A percentile compares a stretch with the other conserved stretches of the same genome.
Conservation (phyloP, 2,113 vertebrate species). For the Pelodiscus sinensis region DNA sequence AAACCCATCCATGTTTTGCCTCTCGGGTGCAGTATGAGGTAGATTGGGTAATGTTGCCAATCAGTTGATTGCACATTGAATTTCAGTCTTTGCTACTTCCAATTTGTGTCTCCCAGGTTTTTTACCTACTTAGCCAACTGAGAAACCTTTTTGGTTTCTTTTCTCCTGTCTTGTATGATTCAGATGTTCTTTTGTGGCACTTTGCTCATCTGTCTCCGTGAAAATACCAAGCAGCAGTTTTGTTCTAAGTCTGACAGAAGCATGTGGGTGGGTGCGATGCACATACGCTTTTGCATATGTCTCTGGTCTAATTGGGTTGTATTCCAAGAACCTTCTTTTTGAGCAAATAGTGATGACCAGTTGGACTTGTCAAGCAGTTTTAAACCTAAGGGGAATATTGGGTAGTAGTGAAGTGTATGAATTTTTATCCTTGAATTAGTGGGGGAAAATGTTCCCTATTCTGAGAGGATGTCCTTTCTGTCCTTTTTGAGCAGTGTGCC, state of each 20-base stretch:
- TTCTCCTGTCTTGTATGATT: constrained; percentile 6
- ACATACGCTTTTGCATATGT: neutral
- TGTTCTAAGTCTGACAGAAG: neutral
- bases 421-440: constrained; percentile 47
- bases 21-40: neutral
- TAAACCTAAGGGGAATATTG: constrained; percentile 18
- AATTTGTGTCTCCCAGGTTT: neutral
- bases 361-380: constrained; percentile 9
- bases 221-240: constrained; percentile 16
- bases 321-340: constrained; percentile 30
- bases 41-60: neutral
- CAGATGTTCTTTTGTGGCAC: neutral
- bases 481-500: constrained; percentile 59
- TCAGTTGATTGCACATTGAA: neutral
- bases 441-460: neutral
- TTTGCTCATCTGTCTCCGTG: neutral
- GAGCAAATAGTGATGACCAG: neutral
- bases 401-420: constrained; percentile 11
- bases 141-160: neutral
- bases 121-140: neutral
- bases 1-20: neutral
- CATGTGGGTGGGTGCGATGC: neutral
- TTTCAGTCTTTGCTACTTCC: neutral
- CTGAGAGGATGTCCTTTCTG: constrained; percentile 52
- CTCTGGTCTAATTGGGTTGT: constrained; percentile 30